These are phyloP conservation scores for Fringilla coelebs DNA, from an alignment of 2,797 vertebrate genomes.

Conservation along the genomic window DNA sequence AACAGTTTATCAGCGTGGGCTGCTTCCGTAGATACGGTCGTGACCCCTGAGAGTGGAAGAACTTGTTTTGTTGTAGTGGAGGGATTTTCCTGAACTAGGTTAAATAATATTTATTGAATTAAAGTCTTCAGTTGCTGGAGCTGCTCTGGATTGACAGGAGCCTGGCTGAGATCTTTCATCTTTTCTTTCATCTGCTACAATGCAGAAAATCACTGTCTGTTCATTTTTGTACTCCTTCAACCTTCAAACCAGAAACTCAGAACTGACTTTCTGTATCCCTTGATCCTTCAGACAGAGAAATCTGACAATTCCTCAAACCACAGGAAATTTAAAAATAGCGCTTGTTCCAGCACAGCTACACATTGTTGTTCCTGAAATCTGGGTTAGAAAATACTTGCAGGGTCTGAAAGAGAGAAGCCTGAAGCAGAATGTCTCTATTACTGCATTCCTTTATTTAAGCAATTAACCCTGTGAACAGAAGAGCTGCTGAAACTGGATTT, in stretches of 20 bases:
- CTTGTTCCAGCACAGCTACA: slow-evolving; percentile 45
- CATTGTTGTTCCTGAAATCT: slow-evolving; percentile 48
- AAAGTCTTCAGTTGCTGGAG: slow-evolving; percentile 6
- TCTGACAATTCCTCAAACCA: slow-evolving; percentile 59
- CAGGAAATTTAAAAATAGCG: slow-evolving; percentile 64
- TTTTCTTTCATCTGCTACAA: background rate
- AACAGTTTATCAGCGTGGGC: slow-evolving; percentile 52
- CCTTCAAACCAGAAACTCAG: background rate
- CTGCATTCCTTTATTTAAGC: background rate
- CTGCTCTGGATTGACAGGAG: background rate
- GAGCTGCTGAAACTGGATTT: background rate
- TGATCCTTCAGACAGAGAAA: slow-evolving; percentile 39
- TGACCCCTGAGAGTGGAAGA: slow-evolving; percentile 36
- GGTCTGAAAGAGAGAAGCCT: background rate
- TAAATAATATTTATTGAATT: slow-evolving; percentile 42
- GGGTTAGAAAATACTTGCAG: slow-evolving; percentile 44
- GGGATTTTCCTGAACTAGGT: slow-evolving; percentile 54
- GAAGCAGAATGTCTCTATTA: background rate
- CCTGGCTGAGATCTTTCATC: background rate
- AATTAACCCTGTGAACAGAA: slow-evolving; percentile 1
- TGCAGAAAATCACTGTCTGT: background rate
- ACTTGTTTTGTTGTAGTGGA: slow-evolving; percentile 43
- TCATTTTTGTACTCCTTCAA: background rate
- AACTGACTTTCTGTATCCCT: slow-evolving; percentile 35
- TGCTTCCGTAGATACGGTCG: slow-evolving; percentile 12